Conservation (phyloP, 1,140 invertebrate genomes). For the Rhagoletis zephyria region DNA sequence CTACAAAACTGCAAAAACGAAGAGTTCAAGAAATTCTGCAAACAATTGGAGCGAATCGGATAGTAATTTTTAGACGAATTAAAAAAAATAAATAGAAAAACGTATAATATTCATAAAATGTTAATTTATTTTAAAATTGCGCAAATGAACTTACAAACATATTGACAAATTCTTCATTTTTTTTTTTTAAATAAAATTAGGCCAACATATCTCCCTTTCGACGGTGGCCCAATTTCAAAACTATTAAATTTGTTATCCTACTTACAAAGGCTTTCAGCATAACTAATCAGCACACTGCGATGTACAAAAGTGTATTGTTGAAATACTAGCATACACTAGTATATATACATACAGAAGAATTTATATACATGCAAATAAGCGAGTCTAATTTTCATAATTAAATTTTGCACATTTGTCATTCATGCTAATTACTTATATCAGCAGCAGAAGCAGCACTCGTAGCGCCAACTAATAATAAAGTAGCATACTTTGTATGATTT, state of each 20-base stretch:
- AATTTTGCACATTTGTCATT: slow-evolving; percentile 15
- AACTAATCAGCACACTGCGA: background rate
- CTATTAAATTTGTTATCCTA: slow-evolving; percentile 20
- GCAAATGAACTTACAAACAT: no score
- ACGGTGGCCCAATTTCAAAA: background rate
- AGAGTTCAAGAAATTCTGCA: no score
- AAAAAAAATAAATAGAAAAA: no score
- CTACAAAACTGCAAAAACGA: no score
- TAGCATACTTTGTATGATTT: slow-evolving; percentile 1
- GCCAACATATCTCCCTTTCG: background rate
- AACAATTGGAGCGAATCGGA: no score
- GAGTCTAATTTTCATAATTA: slow-evolving; percentile 26
- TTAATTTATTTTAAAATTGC: no score
- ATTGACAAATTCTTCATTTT: no score
- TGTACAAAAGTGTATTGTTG: background rate
- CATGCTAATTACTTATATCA: slow-evolving; percentile 32
- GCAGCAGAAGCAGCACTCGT: background rate
- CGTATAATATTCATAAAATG: no score
- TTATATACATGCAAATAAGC: background rate
- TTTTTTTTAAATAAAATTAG: background rate
- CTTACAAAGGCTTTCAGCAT: background rate
- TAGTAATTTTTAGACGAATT: no score
- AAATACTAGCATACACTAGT: background rate
- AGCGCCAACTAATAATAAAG: background rate
- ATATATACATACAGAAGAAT: background rate